Base-by-base conservation (phyloP, 2,113 vertebrate genomes). In the Syrmaticus mikado region DNA sequence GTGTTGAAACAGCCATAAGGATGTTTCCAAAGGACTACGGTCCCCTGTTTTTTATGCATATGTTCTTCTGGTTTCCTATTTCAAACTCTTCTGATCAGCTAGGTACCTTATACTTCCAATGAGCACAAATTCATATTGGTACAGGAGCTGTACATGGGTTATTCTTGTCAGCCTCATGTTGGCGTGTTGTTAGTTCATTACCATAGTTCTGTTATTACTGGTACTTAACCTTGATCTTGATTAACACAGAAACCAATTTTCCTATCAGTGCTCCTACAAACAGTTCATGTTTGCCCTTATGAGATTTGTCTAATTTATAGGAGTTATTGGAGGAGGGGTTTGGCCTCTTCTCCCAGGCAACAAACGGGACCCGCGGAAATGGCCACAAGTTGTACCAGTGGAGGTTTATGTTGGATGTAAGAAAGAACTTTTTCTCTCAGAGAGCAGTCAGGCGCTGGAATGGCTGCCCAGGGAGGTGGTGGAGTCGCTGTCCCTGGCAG, bases 281-380 rank as follows among this genome's bases (percentile, higher is more conserved):
- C 76, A 12, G 8, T 6, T 28, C 27, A 2, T 0, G 2, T 24
- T 14, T 55, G 10, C 13, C 57, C n/a, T 81, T 21, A n/a, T 52
- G 17, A 13, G 43, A 77, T 5, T 24, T 24, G 30, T 12, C 20
- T 22, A 40, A 53, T 19, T 25, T 7, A 70, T 20, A 46, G 45
- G 19, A 19, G 45, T 46, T 46, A 46, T 46, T 19, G 19, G 45
- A 46, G 45, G 45, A 46, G 43, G 43, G 18, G 45, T 46, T 46
- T 46, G 45, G 19, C 19, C 45, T 46, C 45, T 46, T 46, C 45
- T 46, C 45, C 45, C 19, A 46, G 45, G 18, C 45, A 46, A 46
- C 45, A 46, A 20, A 46, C 19, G 20, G 19, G 4, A 46, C 45
- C 45, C 19, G 3, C 20, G 45, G 45, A 46, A 46, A 46, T 46